Conservation (phyloP, 2,797 vertebrate genomes). For the Acomys russatus region DNA sequence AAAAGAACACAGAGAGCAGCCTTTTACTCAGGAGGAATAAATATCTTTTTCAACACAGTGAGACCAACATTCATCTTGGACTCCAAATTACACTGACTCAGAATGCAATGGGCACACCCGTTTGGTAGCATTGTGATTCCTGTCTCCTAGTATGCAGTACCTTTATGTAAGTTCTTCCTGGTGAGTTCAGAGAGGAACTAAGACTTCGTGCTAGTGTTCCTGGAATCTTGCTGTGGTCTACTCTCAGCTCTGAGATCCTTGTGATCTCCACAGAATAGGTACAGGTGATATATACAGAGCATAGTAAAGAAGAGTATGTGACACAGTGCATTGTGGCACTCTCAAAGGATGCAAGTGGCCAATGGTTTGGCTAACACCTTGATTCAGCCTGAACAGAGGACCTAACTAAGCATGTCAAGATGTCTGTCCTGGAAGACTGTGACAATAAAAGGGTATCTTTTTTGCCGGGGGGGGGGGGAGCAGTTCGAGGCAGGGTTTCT, state of each 20-base stretch:
- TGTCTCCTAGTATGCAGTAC: not conserved
- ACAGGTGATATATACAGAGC: not conserved
- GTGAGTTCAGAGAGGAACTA: not conserved
- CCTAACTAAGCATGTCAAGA: not conserved
- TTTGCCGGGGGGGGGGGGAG: too few species aligned
- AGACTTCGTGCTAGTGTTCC: not conserved
- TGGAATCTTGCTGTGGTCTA: not conserved
- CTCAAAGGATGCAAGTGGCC: not conserved
- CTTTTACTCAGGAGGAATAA: conserved; percentile 41
- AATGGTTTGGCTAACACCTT: not conserved
- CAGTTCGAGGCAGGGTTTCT: too few species aligned
- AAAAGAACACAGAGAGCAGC: not conserved
- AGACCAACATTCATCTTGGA: not conserved
- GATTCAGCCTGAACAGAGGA: not conserved
- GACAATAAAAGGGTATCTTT: not conserved
- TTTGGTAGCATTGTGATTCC: not conserved
- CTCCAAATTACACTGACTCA: not conserved
- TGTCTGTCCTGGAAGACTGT: not conserved
- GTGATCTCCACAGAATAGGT: not conserved
- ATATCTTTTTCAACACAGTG: not conserved
- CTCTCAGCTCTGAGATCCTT: not conserved
- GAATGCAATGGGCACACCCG: not conserved
- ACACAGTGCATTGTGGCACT: not conserved
- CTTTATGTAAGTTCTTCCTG: not conserved
- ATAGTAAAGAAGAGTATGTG: not conserved